Evolutionary conservation across 2,113 vertebrate species (phyloP).

Genomic region (Cricetomys ansorgei): DNA sequence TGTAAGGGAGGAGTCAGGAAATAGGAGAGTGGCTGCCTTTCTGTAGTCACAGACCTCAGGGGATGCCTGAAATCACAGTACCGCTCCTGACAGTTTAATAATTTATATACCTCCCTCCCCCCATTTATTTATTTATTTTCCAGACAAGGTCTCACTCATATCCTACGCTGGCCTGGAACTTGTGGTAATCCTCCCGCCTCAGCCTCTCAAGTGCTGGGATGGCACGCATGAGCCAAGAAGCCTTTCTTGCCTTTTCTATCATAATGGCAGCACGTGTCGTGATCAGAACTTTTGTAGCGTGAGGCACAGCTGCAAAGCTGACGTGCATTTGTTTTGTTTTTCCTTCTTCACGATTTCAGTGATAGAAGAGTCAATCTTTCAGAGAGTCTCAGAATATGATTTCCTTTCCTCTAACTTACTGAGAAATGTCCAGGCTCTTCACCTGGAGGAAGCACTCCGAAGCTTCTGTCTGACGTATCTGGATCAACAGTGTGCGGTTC

Average conservation of each 20-base stretch:
- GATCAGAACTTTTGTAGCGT: background rate
- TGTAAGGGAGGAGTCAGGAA: background rate
- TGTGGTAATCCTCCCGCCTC: background rate
- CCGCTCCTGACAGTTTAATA: background rate
- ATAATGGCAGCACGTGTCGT: background rate
- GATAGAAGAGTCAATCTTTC: background rate
- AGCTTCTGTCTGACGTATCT: too few relatives aligned
- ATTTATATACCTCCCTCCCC: background rate
- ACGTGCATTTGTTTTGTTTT: background rate
- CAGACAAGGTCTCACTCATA: background rate
- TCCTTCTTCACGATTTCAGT: background rate
- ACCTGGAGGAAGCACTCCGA: background rate
- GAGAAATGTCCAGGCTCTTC: background rate
- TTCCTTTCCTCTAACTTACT: background rate
- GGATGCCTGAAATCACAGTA: background rate
- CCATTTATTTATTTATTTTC: background rate
- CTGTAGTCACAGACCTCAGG: background rate
- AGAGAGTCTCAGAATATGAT: background rate
- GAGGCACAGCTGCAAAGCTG: background rate
- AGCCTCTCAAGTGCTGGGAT: background rate
- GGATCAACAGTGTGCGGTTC: too few relatives aligned
- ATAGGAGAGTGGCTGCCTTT: background rate
- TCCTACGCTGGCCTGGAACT: background rate
- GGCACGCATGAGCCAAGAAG: background rate
- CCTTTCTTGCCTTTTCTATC: background rate